phyloP scores from a whole-genome alignment of 2,113 vertebrate species.

The Tyrannus savana region DNA sequence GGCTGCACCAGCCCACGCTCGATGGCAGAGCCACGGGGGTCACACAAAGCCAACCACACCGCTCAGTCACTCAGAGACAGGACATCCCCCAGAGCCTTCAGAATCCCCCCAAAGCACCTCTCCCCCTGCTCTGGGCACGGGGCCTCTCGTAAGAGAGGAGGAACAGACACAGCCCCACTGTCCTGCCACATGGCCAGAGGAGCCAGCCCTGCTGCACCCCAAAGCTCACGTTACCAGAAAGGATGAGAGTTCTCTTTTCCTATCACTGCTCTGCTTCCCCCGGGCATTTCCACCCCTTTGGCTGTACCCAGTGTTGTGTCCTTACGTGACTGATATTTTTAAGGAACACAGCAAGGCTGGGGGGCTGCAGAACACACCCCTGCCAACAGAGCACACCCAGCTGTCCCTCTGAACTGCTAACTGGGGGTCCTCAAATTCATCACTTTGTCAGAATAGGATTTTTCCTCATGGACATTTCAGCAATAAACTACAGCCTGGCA shows the following conservation, averaged over 20 bases:
- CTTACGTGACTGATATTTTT: accelerated
- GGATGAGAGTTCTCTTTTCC: accelerated
- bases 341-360: not conserved
- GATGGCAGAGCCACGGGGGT: accelerated
- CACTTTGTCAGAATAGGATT: not conserved
- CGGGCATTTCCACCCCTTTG: not conserved
- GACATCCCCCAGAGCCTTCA: not conserved
- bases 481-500: not conserved
- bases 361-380: not conserved
- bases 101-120: not conserved
- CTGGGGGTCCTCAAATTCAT: no score
- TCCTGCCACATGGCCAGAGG: not conserved
- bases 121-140: not conserved
- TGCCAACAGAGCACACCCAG: accelerated
- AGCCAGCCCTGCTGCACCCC: not conserved
- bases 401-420: not conserved
- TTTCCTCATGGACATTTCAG: not conserved
- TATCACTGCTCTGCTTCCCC: not conserved
- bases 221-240: not conserved
- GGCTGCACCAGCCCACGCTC: not conserved
- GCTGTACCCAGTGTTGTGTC: accelerated
- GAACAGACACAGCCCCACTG: not conserved
- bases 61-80: not conserved
- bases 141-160: not conserved
- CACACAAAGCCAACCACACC: not conserved